Evolutionary conservation across 2,797 vertebrate species (phyloP), one percentile per base, ranked within the genome.

Genomic region (Rhadinocentrus ornatus): DNA sequence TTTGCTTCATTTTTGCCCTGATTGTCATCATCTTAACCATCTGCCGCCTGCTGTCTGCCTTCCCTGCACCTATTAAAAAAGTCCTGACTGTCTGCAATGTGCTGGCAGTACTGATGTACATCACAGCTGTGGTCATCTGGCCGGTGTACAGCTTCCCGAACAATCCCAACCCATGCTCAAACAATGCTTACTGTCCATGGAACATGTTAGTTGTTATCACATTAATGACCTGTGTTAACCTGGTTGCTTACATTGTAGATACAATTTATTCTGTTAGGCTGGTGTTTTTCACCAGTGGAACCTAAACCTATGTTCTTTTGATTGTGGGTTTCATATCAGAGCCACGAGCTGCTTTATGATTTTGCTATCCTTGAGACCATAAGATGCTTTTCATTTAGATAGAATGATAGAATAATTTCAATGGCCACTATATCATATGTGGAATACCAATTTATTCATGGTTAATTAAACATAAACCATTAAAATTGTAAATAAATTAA

Each of bases 1-100:
- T 96, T 72, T 96, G 95, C 86, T 96, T 97, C 86, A 93, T 95
- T 62, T n/a, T 95, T 58, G 93, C 95, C 3, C 1, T 95, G 6
- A 34, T 96, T 13, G 78, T 96, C 87, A 94, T 96, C 50, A n/a
- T 96, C 65, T 84, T 94, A 31, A 95, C 95, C 80, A 90, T 96
- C 0, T 72, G 93, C 62, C 94, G 94, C 11, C 90, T 95, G 66
- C 84, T 96, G 10, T 0, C 86, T n/a, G 87, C 87, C 50, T 80
- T 95, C 2, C 94, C 96, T 0, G 83, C 84, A 27, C 80, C 93
- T 0, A 90, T 96, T 67, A 91, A 95, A 32, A 95, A 94, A 85
- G 15, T 92, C 20, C 87, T 97, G 72, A 94, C 87, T 0, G 88
- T 69, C 15, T 95, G 93, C 86, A 97, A 94, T 1, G 54, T 93